Conservation (phyloP, 2,888 invertebrate species). For the Stenchaetothrips biformis region DNA sequence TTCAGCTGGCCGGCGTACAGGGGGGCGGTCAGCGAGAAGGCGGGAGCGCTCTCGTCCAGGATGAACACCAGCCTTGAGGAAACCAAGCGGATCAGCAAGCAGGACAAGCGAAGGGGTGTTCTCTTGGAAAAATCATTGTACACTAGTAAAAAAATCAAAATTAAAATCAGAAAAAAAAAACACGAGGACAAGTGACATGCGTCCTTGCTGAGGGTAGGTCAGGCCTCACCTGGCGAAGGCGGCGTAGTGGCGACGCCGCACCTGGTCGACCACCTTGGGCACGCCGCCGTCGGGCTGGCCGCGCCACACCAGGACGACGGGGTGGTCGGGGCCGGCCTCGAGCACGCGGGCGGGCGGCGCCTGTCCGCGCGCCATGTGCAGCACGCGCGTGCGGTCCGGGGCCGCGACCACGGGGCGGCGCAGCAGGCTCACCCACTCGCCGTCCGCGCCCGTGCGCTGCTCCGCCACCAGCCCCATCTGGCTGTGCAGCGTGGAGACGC, state of each 20-base stretch:
- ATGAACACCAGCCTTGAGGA: neutral
- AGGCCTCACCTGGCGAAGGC: neutral
- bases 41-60: neutral
- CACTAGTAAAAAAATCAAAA: too few species aligned
- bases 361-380: neutral
- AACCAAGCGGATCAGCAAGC: too few species aligned
- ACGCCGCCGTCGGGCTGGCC: neutral
- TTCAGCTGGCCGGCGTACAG: neutral
- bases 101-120: too few species aligned
- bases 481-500: neutral
- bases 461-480: neutral
- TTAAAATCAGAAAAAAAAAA: too few species aligned
- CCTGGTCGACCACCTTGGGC: neutral
- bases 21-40: neutral
- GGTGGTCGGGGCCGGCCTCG: neutral
- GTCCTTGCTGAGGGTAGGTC: neutral
- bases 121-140: too few species aligned
- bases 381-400: neutral
- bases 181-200: neutral
- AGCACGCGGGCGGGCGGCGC: neutral
- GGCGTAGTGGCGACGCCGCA: neutral
- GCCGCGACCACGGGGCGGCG: neutral
- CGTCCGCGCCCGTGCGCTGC: neutral
- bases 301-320: neutral
- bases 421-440: constrained; percentile 1